phyloP scores from a whole-genome alignment of 2,113 vertebrate species.

The Tragelaphus scriptus region DNA sequence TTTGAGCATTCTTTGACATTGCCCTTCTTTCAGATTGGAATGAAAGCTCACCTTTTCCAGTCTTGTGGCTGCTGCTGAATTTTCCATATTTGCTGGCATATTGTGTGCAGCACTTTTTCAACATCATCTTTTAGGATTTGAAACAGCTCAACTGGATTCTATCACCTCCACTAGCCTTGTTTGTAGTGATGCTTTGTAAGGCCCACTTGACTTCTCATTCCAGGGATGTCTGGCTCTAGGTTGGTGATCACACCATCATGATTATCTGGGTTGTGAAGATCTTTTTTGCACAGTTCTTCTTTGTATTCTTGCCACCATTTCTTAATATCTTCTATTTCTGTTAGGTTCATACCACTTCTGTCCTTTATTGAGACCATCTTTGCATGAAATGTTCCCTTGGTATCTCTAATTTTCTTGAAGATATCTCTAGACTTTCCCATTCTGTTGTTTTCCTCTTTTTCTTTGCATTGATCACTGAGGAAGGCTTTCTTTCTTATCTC shows the following conservation, averaged over 20 bases:
- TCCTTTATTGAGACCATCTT: background rate
- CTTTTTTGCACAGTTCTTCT: background rate
- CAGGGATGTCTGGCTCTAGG: background rate
- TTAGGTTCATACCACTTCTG: background rate
- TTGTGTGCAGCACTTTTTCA: background rate
- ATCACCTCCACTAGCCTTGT: background rate
- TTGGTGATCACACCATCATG: background rate
- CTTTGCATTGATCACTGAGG: background rate
- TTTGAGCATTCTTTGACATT: background rate
- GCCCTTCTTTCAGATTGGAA: background rate
- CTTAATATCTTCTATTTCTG: background rate
- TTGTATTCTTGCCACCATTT: background rate
- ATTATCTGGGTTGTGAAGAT: background rate
- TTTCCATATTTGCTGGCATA: background rate
- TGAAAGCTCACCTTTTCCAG: background rate
- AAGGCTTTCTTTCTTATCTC: background rate
- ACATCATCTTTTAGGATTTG: background rate
- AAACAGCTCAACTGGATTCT: background rate
- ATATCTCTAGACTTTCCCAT: background rate
- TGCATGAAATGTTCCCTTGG: background rate
- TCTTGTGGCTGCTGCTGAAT: background rate
- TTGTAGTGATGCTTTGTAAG: background rate
- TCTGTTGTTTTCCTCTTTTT: background rate
- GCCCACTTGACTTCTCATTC: background rate
- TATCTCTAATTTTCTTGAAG: background rate